phyloP scores from a whole-genome alignment of 2,797 vertebrate species.

The Cossypha caffra region DNA sequence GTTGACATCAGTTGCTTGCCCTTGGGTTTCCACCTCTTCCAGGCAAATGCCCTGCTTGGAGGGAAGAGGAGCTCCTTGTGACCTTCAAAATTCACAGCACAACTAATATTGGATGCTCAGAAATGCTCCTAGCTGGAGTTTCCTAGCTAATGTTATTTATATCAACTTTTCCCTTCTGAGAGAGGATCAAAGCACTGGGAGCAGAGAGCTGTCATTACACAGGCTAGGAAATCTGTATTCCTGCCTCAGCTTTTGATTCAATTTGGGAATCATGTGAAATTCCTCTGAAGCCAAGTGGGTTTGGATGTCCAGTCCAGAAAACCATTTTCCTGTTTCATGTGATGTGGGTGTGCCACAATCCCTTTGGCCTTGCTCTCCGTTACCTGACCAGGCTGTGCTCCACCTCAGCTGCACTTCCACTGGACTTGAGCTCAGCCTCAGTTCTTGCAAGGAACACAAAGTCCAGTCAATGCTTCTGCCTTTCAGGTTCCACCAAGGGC shows the following conservation, averaged over 20 bases:
- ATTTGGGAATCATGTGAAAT: background rate
- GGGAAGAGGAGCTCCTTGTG: background rate
- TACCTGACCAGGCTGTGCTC: background rate
- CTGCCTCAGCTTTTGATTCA: background rate
- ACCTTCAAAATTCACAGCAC: background rate
- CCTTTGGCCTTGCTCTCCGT: background rate
- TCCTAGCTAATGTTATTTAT: background rate
- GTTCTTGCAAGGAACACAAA: background rate
- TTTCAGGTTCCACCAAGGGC: background rate
- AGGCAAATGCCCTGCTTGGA: background rate
- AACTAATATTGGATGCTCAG: background rate
- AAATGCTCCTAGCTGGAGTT: background rate
- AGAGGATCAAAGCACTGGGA: background rate
- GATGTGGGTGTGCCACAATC: background rate
- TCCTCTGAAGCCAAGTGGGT: background rate
- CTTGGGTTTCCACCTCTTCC: background rate
- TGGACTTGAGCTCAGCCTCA: background rate
- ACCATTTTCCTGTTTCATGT: background rate
- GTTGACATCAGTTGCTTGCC: background rate
- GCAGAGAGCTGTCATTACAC: background rate
- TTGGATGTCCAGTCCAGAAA: background rate
- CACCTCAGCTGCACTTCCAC: background rate
- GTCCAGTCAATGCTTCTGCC: background rate
- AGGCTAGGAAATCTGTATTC: background rate
- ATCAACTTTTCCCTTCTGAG: background rate